Evolutionary conservation across 2,888 invertebrate genomes (phyloP).

Genomic region (Phymatocera aterrima): DNA sequence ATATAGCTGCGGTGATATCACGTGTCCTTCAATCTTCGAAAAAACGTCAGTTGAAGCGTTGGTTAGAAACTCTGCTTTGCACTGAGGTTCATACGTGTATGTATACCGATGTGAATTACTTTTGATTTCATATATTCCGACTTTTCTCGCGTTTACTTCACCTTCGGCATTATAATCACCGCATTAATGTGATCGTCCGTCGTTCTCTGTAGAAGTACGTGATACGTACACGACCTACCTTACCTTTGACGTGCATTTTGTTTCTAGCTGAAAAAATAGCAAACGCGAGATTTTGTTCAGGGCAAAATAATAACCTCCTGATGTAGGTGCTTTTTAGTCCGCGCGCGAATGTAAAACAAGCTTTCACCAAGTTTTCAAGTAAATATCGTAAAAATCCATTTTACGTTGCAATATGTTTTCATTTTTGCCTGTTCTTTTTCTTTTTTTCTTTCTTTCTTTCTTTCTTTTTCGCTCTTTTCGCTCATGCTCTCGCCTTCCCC

Average conservation of each 20-base stretch:
- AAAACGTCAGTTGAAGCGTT: too few relatives aligned
- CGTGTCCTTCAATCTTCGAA: too few relatives aligned
- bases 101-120: too few relatives aligned
- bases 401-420: neutral
- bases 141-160: too few relatives aligned
- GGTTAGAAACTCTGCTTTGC: too few relatives aligned
- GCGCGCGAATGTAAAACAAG: slow-evolving; percentile 11
- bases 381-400: slow-evolving; percentile 34
- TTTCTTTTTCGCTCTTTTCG: neutral
- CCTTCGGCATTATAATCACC: too few relatives aligned
- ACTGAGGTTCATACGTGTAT: too few relatives aligned
- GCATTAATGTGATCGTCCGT: too few relatives aligned
- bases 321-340: slow-evolving; percentile 1
- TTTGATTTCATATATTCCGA: too few relatives aligned
- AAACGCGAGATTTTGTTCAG: neutral
- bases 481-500: slow-evolving; percentile 56
- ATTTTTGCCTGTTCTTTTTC: slow-evolving; percentile 56
- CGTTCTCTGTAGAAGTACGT: too few relatives aligned
- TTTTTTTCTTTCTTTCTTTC: slow-evolving; percentile 58
- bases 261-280: neutral
- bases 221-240: neutral
- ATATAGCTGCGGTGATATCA: neutral
- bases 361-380: slow-evolving; percentile 32
- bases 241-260: neutral
- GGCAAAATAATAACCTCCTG: neutral